Percentiles rank a stretch among this genome's conserved stretches.
phyloP scores from a whole-genome alignment of 2,113 vertebrate genomes.

The Elgaria multicarinata region DNA sequence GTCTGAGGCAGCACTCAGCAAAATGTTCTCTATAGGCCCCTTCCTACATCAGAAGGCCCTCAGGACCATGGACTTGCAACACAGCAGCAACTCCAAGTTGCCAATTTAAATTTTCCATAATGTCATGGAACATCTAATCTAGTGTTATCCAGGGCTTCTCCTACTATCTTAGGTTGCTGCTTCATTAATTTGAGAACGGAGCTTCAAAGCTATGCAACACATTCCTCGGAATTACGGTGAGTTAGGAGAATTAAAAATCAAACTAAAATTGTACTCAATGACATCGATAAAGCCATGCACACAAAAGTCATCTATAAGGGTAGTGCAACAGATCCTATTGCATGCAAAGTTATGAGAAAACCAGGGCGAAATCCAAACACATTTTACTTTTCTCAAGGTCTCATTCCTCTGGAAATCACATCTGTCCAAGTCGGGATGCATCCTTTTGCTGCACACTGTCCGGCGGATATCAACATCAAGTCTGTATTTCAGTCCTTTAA shows the following conservation, averaged over 20 bases:
- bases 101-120: neutral
- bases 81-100: neutral
- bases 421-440: constrained; percentile 47
- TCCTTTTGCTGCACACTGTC: constrained; percentile 67
- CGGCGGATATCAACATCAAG: constrained; percentile 58
- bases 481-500: constrained; percentile 74
- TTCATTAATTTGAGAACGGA: neutral
- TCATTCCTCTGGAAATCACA: constrained; percentile 67
- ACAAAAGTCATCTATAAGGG: neutral
- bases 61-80: neutral
- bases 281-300: neutral
- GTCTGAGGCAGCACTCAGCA: neutral
- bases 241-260: no score
- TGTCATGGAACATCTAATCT: neutral
- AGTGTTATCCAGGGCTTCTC: neutral
- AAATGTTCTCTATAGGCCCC: neutral
- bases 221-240: neutral
- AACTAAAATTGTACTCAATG: neutral
- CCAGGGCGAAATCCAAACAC: neutral
- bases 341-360: neutral
- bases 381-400: constrained; percentile 59
- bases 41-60: neutral
- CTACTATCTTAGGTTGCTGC: neutral
- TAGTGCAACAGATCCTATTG: no score
- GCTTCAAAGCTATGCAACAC: neutral